These are phyloP conservation scores for Lophochroa leadbeateri DNA, from an alignment of 2,113 vertebrate species.

Conservation along the genomic window DNA sequence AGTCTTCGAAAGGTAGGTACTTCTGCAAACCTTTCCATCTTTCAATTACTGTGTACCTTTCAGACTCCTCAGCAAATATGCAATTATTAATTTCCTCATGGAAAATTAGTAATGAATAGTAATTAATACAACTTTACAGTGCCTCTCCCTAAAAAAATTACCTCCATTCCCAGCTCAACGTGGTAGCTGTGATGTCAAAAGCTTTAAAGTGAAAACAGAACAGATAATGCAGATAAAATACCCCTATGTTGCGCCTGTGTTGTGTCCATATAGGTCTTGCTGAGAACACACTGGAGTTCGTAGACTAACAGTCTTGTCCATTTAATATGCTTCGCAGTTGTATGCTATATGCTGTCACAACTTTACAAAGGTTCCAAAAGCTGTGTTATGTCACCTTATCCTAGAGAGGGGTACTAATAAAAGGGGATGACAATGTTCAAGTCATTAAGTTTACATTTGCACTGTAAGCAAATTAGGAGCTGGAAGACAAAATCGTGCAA, in stretches of 20 bases:
- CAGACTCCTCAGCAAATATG: background rate
- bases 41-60: constrained; percentile 35
- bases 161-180: background rate
- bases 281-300: background rate
- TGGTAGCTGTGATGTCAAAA: background rate
- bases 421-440: background rate
- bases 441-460: background rate
- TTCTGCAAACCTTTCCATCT: background rate
- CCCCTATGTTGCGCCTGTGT: background rate
- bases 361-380: background rate
- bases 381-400: background rate
- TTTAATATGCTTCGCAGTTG: background rate
- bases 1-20: background rate
- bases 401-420: background rate
- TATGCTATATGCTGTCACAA: background rate
- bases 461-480: background rate
- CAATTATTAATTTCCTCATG: constrained; percentile 46
- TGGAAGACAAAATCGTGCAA: background rate
- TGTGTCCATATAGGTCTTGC: background rate
- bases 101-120: constrained; percentile 32
- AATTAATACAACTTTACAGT: background rate
- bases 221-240: background rate
- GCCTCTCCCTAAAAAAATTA: background rate
- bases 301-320: background rate
- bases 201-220: background rate